Conservation (phyloP, 2,113 vertebrate genomes). For the Antechinus flavipes region DNA sequence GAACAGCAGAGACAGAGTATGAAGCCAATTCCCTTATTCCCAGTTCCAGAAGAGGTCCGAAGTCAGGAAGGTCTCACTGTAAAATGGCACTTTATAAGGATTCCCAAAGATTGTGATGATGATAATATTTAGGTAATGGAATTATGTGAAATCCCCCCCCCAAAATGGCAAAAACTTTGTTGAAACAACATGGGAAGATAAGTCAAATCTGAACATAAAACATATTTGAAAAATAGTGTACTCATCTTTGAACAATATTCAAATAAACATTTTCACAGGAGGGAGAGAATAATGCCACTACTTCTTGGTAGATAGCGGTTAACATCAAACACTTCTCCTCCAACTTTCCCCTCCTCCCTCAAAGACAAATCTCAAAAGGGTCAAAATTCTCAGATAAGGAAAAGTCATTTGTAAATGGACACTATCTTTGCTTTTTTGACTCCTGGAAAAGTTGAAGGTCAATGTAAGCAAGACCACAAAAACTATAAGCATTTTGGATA, state of each 20-base stretch:
- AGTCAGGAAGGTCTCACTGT: too few relatives aligned
- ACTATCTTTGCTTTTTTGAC: constrained; percentile 7
- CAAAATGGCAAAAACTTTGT: not conserved
- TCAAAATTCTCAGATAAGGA: not conserved
- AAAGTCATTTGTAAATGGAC: not conserved
- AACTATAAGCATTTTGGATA: fast-evolving
- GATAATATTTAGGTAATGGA: not conserved
- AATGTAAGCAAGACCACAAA: not conserved
- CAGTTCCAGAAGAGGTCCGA: not conserved
- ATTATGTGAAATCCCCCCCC: not conserved
- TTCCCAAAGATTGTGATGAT: not conserved
- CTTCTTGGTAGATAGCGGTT: not conserved
- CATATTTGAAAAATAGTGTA: not conserved
- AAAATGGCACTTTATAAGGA: not conserved
- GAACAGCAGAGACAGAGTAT: not conserved
- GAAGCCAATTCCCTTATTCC: not conserved
- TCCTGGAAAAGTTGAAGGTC: constrained; percentile 10
- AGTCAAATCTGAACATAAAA: not conserved
- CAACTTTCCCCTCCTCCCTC: too few relatives aligned
- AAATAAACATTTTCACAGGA: not conserved
- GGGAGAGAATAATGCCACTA: not conserved
- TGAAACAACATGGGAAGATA: not conserved
- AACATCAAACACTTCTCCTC: fast-evolving
- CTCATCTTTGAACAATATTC: not conserved
- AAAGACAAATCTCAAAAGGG: not conserved